Evolutionary conservation across 1,140 invertebrate species (phyloP).

Genomic region (Drosophila lini): DNA sequence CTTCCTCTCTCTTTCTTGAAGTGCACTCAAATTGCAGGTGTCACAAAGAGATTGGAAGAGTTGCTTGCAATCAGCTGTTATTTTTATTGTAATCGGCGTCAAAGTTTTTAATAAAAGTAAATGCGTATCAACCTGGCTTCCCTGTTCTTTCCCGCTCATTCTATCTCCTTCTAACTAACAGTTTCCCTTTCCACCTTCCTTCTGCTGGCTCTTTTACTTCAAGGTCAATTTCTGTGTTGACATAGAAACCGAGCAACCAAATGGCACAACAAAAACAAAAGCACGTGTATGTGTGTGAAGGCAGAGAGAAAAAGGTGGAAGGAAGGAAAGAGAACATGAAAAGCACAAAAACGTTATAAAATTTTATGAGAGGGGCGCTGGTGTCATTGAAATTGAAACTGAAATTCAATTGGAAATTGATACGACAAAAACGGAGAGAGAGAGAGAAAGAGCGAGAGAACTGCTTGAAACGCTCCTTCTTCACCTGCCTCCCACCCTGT

Average conservation of each 20-base stretch:
- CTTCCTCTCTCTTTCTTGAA: neutral
- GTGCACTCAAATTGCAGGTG: constrained; percentile 23
- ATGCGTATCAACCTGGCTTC: constrained; percentile 13
- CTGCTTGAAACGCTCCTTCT: constrained; percentile 7
- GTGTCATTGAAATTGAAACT: constrained; percentile 59
- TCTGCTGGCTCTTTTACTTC: constrained; percentile 37
- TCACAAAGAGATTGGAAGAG: neutral
- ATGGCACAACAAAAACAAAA: constrained; percentile 44
- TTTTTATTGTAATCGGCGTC: constrained; percentile 11
- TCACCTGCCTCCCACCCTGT: neutral
- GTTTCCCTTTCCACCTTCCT: neutral
- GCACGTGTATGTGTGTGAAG: constrained; percentile 39
- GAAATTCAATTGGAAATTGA: constrained; percentile 69
- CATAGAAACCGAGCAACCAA: constrained; percentile 70
- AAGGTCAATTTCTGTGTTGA: constrained; percentile 77
- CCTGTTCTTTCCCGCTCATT: neutral
- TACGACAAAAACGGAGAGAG: constrained; percentile 38
- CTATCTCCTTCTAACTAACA: neutral
- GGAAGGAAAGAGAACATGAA: constrained; percentile 6
- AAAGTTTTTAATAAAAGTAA: constrained; percentile 37
- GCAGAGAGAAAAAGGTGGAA: neutral
- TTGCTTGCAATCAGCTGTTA: constrained; percentile 62
- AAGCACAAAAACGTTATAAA: constrained; percentile 37
- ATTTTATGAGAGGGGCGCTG: constrained; percentile 24
- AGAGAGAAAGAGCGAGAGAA: constrained; percentile 7